phyloP scores from a whole-genome alignment of 2,888 invertebrate species.

The Pammene fasciana region DNA sequence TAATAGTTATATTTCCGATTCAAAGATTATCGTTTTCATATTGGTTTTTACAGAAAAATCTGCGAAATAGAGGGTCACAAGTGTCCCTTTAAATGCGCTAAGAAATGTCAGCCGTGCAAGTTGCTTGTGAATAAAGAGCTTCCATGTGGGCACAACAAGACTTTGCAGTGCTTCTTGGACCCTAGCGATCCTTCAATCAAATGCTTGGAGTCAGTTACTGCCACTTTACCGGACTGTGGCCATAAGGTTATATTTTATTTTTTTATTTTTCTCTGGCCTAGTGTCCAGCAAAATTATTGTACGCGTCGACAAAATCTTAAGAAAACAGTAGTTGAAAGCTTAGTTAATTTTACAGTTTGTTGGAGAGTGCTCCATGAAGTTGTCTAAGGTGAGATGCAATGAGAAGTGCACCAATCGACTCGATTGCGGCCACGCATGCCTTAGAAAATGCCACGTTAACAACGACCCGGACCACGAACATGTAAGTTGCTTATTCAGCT shows the following conservation, averaged over 20 bases:
- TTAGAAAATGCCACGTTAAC: slow-evolving; percentile 80
- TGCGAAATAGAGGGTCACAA: slow-evolving; percentile 75
- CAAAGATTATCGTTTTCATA: no score
- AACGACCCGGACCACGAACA: slow-evolving; percentile 83
- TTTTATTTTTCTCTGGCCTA: not conserved
- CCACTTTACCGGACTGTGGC: slow-evolving; percentile 63
- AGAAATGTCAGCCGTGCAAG: slow-evolving; percentile 72
- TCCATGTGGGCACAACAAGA: slow-evolving; percentile 76
- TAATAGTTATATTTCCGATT: no score
- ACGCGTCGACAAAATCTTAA: no score
- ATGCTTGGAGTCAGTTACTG: slow-evolving; percentile 58
- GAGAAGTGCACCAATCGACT: slow-evolving; percentile 64
- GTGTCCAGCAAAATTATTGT: not conserved
- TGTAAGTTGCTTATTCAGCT: not conserved
- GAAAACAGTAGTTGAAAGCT: no score
- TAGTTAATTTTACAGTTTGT: slow-evolving; percentile 54
- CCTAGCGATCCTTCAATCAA: slow-evolving; percentile 58
- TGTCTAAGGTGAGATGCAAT: slow-evolving; percentile 70
- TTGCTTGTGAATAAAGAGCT: slow-evolving; percentile 66
- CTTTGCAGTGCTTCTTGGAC: slow-evolving; percentile 73
- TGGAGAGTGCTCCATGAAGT: slow-evolving; percentile 70
- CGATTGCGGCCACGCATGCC: slow-evolving; percentile 84
- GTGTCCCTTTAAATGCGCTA: slow-evolving; percentile 78
- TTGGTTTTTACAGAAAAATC: slow-evolving; percentile 60
- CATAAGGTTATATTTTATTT: slow-evolving; percentile 71